A percentile compares a stretch with the other conserved stretches of the same genome.
These are phyloP conservation scores for Aplochiton taeniatus DNA, from an alignment of 2,797 vertebrate species.

Conservation along the genomic window DNA sequence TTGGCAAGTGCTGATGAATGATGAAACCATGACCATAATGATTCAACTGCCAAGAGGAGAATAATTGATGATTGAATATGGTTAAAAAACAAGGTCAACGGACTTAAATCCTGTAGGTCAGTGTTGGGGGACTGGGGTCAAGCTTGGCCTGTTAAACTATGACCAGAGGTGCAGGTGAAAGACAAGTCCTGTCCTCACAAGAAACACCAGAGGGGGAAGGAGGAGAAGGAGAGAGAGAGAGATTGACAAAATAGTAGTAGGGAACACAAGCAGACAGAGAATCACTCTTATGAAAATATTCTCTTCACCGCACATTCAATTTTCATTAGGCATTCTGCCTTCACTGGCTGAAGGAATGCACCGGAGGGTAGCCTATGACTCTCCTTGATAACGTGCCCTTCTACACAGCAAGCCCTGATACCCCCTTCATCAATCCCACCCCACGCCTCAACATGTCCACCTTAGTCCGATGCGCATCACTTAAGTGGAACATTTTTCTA, in stretches of 20 bases:
- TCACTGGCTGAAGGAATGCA: slow-evolving; percentile 66
- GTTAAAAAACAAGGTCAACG: not conserved
- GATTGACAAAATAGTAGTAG: slow-evolving; percentile 7
- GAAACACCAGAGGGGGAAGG: slow-evolving; percentile 49
- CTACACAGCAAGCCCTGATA: slow-evolving; percentile 24
- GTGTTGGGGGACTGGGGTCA: slow-evolving; percentile 10
- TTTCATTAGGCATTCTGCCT: slow-evolving; percentile 66
- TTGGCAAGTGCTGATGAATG: too few species aligned
- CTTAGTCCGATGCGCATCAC: slow-evolving; percentile 41
- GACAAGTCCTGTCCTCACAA: slow-evolving; percentile 53
- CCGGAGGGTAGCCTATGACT: slow-evolving; percentile 59
- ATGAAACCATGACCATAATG: too few species aligned
- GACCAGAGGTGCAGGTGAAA: slow-evolving; percentile 50
- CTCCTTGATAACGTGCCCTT: slow-evolving; percentile 36
- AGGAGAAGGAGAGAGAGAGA: not conserved
- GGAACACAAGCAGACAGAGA: slow-evolving; percentile 23
- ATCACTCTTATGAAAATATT: slow-evolving; percentile 51
- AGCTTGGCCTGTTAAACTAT: slow-evolving; percentile 40
- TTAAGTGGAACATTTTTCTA: not conserved
- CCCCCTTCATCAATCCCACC: slow-evolving; percentile 7
- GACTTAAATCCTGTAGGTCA: slow-evolving; percentile 13
- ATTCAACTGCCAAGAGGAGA: not conserved
- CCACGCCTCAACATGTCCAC: slow-evolving; percentile 60
- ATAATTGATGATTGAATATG: not conserved
- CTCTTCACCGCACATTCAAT: slow-evolving; percentile 59